Conservation (phyloP, 53 echinoderm and acorn worm genomes). For the Apostichopus leukothele region DNA sequence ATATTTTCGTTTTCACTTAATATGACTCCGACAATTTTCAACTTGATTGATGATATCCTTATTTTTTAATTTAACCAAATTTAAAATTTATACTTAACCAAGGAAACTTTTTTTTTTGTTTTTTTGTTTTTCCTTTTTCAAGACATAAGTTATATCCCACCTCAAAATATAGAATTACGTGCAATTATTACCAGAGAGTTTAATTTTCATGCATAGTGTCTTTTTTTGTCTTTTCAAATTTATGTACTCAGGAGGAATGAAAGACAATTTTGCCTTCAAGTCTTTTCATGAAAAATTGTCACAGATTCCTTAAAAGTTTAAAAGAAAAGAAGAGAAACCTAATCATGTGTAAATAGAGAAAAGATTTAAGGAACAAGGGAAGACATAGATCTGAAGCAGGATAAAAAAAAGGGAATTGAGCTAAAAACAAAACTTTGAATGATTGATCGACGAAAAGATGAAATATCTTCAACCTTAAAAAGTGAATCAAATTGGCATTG, state of each 20-base stretch:
- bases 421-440: neutral
- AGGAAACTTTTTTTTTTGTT: neutral
- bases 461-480: neutral
- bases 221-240: conserved; percentile 33
- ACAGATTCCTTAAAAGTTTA: neutral
- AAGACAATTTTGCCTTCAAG: conserved; percentile 26
- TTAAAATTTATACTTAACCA: neutral
- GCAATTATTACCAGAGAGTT: conserved; percentile 38
- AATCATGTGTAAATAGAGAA: too few species aligned
- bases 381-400: too few species aligned
- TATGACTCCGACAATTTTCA: neutral
- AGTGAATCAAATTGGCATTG: neutral
- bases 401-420: too few species aligned
- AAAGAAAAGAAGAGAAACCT: neutral
- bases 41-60: neutral
- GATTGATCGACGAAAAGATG: neutral
- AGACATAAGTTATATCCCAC: conserved; percentile 44
- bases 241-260: conserved; percentile 42
- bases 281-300: conserved; percentile 13
- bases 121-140: neutral
- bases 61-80: neutral
- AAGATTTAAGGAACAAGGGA: too few species aligned
- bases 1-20: conserved; percentile 22
- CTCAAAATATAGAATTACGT: conserved; percentile 46
- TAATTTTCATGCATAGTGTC: conserved; percentile 33